Base-by-base conservation (phyloP, 2,113 vertebrate species). In the Ciconia boyciana region DNA sequence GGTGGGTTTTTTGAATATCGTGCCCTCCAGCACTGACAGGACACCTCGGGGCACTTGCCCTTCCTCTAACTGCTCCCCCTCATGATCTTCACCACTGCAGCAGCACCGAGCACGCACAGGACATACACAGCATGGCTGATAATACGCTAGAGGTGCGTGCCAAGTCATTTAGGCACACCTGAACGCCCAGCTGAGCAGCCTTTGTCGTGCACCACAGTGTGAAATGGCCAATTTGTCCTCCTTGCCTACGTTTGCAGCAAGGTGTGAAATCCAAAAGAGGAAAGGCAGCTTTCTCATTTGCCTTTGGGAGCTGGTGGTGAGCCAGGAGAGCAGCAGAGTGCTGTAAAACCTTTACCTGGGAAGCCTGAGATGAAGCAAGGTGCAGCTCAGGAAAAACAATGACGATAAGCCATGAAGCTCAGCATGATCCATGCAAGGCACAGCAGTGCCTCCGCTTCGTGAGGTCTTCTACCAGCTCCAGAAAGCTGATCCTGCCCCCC, bases 201-300 rank as follows among this genome's bases (percentile, higher is more conserved):
- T 62, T 20, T 78, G 57, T 2, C 18, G 88, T 2, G 48, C 70
- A 83, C 58, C 36, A 0, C 41, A 1, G 88, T 5, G 0, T 86
- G 85, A 92, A 92, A 92, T 65, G 66, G 83, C 62, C 95, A 77
- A 88, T 92, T 77, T 88, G 88, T 93, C 74, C 78, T 75, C 49
- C 58, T 65, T 25, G 22, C 5, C 57, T 15, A 10, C 2, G 0
- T 29, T 3, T 3, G 26, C 81, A 55, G 68, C 81, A 46, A 93
- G 54, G 82, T 69, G 94, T 61, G 80, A 90, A 92, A 83, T 19
- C 78, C 82, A 24, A 3, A 20, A 52, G 54, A 41, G 92, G 41
- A 60, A 36, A 83, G 54, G 41, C 77, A 91, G 65, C 57, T 78
- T 72, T 51, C 71, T 60, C 58, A 0, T 76, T 20, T 41, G 29